Evolutionary conservation across 1,140 invertebrate species (phyloP), one percentile per base, ranked within the genome.

Genomic region (Brachionus calyciflorus): DNA sequence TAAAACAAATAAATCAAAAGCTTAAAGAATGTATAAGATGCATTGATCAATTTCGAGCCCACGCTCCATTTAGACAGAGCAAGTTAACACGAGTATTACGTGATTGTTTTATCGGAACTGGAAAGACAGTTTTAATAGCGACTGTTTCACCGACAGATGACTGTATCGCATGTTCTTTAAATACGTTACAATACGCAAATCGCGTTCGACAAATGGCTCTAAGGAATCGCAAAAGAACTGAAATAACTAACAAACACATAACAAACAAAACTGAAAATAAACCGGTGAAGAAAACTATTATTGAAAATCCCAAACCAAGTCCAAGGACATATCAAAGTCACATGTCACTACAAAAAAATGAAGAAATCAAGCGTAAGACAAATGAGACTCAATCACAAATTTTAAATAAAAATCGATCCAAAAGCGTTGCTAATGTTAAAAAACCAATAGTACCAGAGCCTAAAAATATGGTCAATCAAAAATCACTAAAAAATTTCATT

Each of bases 11-110:
- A 51, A 51, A 3, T 53, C 24, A 2, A 53, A 53, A 9, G 19
- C 78, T 85, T 73, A 85, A 85, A 78, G 84, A 85, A 77, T 85
- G 84, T 77, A 85, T 85, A 10, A 76, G 84, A 26, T 82, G 82
- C 12, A 82, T 84, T 68, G 84, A 85, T 68, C 83, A 84, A 65
- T 82, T 81, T 49, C 81, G 80, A 73, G 78, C 81, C n/a, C 82
- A 84, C 78, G 84, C 81, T 17, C 84, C 84, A 17, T 85, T 83
- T 77, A 73, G 84, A 46, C 84, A 85, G 78, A 84, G 83, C 78
- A 85, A 85, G 76, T 80, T 85, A 33, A 85, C 84, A 5, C 84
- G 84, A 73, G 84, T 85, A 30, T 19, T 68, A 26, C 26, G 70
- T 28, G 51, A 75, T n/a, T 55, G 37, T 14, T 53, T 75, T 55